phyloP scores from a whole-genome alignment of 2,888 invertebrate species.

The Anthophora plumipes region DNA sequence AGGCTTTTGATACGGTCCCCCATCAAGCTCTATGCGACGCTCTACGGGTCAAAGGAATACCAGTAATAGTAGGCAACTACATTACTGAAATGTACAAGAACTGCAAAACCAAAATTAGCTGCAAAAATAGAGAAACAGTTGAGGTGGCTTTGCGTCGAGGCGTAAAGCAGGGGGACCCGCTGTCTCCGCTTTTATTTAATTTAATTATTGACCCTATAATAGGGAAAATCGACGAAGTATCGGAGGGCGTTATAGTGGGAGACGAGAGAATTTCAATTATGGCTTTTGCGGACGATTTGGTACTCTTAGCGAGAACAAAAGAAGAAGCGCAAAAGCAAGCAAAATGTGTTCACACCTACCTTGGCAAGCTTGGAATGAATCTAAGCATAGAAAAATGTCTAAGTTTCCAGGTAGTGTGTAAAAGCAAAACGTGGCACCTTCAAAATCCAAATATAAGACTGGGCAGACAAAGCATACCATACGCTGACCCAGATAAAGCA shows the following conservation, averaged over 20 bases:
- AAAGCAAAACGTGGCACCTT: neutral
- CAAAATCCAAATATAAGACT: neutral
- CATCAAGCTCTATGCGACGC: neutral
- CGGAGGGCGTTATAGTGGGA: neutral
- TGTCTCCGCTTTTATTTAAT: conserved; percentile 36
- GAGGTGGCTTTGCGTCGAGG: conserved; percentile 73
- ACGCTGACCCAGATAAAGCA: neutral
- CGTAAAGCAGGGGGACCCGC: conserved; percentile 85
- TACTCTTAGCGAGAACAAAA: neutral
- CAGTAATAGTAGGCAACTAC: fast-evolving
- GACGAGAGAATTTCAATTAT: neutral
- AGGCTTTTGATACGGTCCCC: neutral
- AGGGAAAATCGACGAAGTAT: neutral
- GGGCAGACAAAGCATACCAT: fast-evolving
- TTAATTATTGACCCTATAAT: neutral
- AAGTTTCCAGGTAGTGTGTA: neutral
- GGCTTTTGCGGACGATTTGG: neutral
- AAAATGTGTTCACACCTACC: neutral
- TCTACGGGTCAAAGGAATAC: neutral
- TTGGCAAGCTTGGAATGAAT: neutral
- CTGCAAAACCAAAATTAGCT: neutral
- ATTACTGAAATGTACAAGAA: neutral
- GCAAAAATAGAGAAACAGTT: no score
- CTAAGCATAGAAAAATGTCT: neutral
- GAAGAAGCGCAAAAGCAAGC: neutral